phyloP scores from a whole-genome alignment of 2,888 invertebrate genomes.

The Apamea crenata region DNA sequence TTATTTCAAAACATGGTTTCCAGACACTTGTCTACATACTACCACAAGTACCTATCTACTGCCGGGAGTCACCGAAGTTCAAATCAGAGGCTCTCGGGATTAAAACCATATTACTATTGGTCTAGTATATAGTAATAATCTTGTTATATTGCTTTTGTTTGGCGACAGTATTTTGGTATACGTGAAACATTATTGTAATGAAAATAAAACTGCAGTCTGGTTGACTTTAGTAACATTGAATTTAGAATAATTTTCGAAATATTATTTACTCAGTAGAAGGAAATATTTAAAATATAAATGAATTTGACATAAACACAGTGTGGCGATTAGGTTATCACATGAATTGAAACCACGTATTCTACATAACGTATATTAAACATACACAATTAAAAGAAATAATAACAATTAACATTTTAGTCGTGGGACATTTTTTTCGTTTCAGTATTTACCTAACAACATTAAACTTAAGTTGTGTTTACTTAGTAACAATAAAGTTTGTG shows the following conservation, averaged over 20 bases:
- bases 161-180: background rate
- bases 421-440: too few relatives aligned
- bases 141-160: conserved; percentile 30
- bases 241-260: background rate
- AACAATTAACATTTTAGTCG: too few relatives aligned
- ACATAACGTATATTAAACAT: too few relatives aligned
- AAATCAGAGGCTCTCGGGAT: conserved; percentile 26
- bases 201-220: background rate
- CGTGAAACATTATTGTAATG: background rate
- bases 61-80: background rate
- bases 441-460: too few relatives aligned
- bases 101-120: conserved; percentile 25
- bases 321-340: too few relatives aligned
- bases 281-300: background rate
- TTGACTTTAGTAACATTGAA: background rate
- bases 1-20: background rate
- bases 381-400: too few relatives aligned
- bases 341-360: too few relatives aligned
- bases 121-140: conserved; percentile 16
- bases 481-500: too few relatives aligned
- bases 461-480: too few relatives aligned
- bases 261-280: background rate
- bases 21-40: background rate
- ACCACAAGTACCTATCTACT: too few relatives aligned
- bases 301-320: too few relatives aligned